A percentile compares a stretch with the other conserved stretches of the same genome.
Evolutionary conservation across 2,113 vertebrate genomes (phyloP).

Genomic region (Penelope pileata): DNA sequence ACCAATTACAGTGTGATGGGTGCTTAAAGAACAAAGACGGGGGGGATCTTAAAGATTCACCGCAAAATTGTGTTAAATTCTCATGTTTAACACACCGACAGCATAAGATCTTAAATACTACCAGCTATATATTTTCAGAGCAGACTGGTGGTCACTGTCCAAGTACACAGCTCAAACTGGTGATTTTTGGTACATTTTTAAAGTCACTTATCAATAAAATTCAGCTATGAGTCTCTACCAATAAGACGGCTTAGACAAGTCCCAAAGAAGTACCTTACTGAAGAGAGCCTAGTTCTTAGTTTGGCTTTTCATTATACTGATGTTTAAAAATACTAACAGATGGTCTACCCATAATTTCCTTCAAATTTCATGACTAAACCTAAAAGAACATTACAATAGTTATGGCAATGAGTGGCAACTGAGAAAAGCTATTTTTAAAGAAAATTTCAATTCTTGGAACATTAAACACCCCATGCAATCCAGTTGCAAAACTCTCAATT

Average conservation of each 20-base stretch:
- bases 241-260: not conserved
- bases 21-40: not conserved
- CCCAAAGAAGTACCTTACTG: not conserved
- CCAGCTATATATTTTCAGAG: not conserved
- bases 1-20: not conserved
- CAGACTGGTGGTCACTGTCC: not conserved
- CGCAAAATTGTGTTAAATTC: not conserved
- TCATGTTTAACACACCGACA: not conserved
- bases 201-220: not conserved
- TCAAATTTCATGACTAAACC: not conserved
- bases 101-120: not conserved
- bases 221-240: not conserved
- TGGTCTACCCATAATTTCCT: not conserved
- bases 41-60: not conserved
- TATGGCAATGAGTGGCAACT: not conserved
- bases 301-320: not conserved
- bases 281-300: not conserved
- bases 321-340: not conserved
- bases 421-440: not conserved
- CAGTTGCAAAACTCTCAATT: not conserved
- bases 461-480: not conserved
- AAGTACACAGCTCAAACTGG: not conserved
- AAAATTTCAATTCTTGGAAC: not conserved
- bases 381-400: not conserved
- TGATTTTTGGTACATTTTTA: not conserved